These are phyloP conservation scores for Thinocorus orbignyianus DNA, from an alignment of 2,113 vertebrate species.

Conservation along the genomic window DNA sequence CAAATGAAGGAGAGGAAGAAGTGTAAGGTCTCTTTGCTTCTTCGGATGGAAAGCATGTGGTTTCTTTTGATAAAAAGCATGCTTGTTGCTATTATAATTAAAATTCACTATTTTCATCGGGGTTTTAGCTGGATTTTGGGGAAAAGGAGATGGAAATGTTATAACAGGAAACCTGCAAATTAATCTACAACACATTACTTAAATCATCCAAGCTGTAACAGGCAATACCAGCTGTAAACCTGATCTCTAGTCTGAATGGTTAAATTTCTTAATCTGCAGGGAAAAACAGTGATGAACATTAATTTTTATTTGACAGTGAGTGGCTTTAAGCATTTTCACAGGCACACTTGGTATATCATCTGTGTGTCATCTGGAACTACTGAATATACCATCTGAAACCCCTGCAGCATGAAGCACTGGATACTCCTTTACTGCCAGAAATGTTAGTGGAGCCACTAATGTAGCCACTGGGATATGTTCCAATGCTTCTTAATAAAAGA, in stretches of 20 bases:
- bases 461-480: conserved; percentile 11
- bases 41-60: background rate
- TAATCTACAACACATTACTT: background rate
- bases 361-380: background rate
- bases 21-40: background rate
- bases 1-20: background rate
- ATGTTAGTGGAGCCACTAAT: background rate
- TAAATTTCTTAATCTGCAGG: background rate
- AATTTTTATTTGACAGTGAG: background rate
- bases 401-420: background rate
- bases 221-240: background rate
- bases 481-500: conserved; percentile 42
- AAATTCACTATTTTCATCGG: background rate
- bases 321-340: background rate
- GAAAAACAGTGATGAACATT: background rate
- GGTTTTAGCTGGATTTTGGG: background rate
- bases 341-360: background rate
- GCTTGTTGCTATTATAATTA: background rate
- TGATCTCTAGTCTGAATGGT: background rate
- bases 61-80: background rate
- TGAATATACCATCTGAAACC: background rate
- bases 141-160: background rate
- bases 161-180: background rate
- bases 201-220: background rate
- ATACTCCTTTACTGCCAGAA: conserved; percentile 15